Percentiles rank a stretch among this genome's conserved stretches.
Evolutionary conservation across 2,888 invertebrate species (phyloP).

Genomic region (Xestia c-nigrum): DNA sequence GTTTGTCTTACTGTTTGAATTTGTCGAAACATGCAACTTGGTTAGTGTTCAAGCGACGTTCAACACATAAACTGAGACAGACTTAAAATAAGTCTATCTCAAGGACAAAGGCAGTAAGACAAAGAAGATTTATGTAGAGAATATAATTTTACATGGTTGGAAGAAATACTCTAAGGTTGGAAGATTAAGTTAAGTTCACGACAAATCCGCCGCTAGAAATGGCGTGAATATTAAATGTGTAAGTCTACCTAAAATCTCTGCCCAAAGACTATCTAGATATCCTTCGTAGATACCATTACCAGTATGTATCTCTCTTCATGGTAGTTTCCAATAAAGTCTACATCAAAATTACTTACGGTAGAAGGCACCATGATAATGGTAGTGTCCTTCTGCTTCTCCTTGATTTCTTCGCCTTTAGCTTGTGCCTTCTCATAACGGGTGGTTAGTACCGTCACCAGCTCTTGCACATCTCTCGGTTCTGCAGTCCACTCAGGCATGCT

Average conservation of each 20-base stretch:
- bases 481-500: constrained; percentile 86
- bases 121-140: too few species aligned
- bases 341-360: constrained; percentile 74
- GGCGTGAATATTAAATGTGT: background rate
- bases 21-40: background rate
- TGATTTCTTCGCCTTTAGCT: constrained; percentile 79
- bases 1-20: background rate
- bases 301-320: too few species aligned
- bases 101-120: background rate
- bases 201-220: background rate
- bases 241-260: background rate
- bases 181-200: background rate
- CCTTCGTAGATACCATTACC: background rate
- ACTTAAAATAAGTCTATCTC: background rate
- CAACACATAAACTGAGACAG: background rate
- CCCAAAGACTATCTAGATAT: background rate
- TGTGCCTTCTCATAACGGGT: constrained; percentile 82
- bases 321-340: background rate
- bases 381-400: constrained; percentile 79
- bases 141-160: too few species aligned
- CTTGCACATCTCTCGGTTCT: constrained; percentile 85
- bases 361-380: constrained; percentile 80
- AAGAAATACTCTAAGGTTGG: too few species aligned
- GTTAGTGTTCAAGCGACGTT: background rate
- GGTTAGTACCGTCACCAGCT: constrained; percentile 83